A percentile compares a stretch with the other conserved stretches of the same genome.
phyloP scores from a whole-genome alignment of 2,888 invertebrate species.

The Oscheius sp. region DNA sequence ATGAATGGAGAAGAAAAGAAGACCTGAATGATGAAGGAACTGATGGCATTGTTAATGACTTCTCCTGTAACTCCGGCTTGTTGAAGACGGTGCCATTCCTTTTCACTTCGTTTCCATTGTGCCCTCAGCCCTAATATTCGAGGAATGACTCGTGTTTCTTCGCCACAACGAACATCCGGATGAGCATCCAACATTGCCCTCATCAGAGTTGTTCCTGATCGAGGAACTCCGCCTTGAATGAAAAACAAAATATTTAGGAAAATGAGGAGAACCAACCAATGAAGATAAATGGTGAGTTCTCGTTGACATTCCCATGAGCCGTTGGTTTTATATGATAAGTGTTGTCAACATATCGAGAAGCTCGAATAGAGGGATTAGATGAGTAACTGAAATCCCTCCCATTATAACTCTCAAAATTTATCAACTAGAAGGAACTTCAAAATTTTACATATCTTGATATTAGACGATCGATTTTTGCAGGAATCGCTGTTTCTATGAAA shows the following conservation, averaged over 20 bases:
- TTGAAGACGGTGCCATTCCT: constrained; percentile 80
- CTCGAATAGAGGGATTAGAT: not conserved
- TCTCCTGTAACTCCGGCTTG: constrained; percentile 93
- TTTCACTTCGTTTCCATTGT: constrained; percentile 93
- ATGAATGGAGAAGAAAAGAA: too few species aligned
- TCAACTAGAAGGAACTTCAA: too few species aligned
- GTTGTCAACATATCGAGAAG: not conserved
- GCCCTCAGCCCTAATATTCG: constrained; percentile 91
- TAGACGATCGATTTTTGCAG: too few species aligned
- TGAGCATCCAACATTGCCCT: constrained; percentile 97
- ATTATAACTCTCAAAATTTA: too few species aligned
- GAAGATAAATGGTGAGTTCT: constrained; percentile 40
- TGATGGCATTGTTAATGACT: constrained; percentile 92
- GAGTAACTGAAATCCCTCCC: not conserved
- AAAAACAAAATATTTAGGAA: not conserved
- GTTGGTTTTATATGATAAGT: constrained; percentile 19
- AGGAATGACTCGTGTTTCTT: constrained; percentile 84
- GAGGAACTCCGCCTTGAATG: constrained; percentile 73
- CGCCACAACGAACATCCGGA: constrained; percentile 81
- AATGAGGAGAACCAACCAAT: too few species aligned
- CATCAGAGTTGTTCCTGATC: constrained; percentile 96
- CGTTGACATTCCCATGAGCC: constrained; percentile 24
- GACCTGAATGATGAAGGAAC: constrained; percentile 82
- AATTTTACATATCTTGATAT: too few species aligned
- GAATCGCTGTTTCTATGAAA: too few species aligned